A percentile compares a stretch with the other conserved stretches of the same genome.
Conservation (phyloP, 2,797 vertebrate species). For the Pangasius krempfi region DNA sequence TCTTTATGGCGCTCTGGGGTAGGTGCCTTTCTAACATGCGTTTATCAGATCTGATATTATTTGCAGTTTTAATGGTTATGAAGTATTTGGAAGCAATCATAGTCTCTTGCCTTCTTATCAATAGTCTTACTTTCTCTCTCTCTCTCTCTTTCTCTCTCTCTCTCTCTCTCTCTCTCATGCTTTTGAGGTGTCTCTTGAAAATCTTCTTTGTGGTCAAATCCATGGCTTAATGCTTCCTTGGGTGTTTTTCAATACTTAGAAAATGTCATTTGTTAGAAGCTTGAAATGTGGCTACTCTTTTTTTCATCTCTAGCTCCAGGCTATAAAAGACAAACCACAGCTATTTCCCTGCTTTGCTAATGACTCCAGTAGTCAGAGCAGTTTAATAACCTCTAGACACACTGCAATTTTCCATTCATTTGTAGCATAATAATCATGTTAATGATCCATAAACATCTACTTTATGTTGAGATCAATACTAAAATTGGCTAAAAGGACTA, state of each 20-base stretch:
- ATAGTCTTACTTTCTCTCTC: neutral
- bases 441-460: slow-evolving; percentile 1
- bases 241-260: neutral
- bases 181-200: slow-evolving; percentile 34
- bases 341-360: neutral
- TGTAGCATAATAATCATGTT: neutral
- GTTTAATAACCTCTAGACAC: neutral
- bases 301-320: neutral
- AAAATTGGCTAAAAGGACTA: neutral
- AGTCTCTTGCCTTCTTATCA: neutral
- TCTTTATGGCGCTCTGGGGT: slow-evolving; percentile 91
- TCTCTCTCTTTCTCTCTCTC: neutral
- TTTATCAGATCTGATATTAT: neutral
- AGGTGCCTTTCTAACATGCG: slow-evolving; percentile 55
- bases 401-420: neutral
- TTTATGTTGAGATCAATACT: neutral
- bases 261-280: slow-evolving; percentile 23
- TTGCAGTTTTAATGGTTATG: neutral
- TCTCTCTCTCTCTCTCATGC: neutral
- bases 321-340: neutral
- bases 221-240: neutral
- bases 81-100: neutral
- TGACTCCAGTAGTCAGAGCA: neutral
- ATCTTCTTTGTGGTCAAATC: neutral
- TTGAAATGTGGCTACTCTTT: slow-evolving; percentile 7